phyloP scores from a whole-genome alignment of 2,888 invertebrate species.

The Nomada lathburiana region DNA sequence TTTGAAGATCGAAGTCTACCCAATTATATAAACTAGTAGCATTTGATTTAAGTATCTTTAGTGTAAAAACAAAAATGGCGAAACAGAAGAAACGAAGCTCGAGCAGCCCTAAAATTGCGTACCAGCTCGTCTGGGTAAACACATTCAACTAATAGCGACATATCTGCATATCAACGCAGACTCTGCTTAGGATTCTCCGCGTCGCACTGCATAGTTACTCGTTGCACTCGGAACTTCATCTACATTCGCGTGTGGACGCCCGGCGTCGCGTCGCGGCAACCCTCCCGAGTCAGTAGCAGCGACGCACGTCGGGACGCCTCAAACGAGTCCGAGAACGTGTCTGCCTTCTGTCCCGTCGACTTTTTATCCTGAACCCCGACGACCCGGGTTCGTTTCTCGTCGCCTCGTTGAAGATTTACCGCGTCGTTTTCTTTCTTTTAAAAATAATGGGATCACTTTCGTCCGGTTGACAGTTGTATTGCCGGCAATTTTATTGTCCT shows the following conservation, averaged over 20 bases:
- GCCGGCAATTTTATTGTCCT: no score
- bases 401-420: not conserved
- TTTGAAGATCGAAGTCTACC: no score
- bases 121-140: not conserved
- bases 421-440: not conserved
- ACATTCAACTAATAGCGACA: constrained; percentile 1
- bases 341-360: constrained; percentile 11
- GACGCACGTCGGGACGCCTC: constrained; percentile 41
- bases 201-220: constrained; percentile 42
- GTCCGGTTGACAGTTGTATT: no score
- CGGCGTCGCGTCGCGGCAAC: constrained; percentile 38
- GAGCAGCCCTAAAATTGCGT: constrained; percentile 14
- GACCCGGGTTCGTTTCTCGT: not conserved
- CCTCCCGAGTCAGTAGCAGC: constrained; percentile 32
- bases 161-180: constrained; percentile 43
- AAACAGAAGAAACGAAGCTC: not conserved
- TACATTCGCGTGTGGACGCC: constrained; percentile 46
- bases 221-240: constrained; percentile 49
- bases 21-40: no score
- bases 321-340: constrained; percentile 51
- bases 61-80: no score
- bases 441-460: not conserved
- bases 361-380: constrained; percentile 12
- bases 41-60: not conserved
- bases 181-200: constrained; percentile 48